Percentiles rank a stretch among this genome's conserved stretches.
phyloP scores from a whole-genome alignment of 2,113 vertebrate species.

The Aleadryas rufinucha region DNA sequence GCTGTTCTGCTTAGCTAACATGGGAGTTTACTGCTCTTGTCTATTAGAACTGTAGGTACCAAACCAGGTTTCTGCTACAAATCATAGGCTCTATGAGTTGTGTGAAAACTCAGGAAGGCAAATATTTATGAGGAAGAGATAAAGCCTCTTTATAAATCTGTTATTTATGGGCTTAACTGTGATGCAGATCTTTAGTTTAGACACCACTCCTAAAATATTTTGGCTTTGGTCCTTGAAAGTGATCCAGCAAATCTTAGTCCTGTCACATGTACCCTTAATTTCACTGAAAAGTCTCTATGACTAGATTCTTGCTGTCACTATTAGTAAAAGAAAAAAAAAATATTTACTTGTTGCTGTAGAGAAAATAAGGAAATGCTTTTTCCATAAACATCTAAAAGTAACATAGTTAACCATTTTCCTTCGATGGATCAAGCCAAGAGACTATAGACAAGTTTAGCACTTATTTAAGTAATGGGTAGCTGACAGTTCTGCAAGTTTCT shows the following conservation, averaged over 20 bases:
- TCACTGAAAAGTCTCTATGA: neutral
- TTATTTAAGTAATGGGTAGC: neutral
- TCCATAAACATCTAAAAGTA: neutral
- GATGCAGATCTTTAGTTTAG: neutral
- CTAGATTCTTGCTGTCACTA: neutral
- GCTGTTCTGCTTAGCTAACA: neutral
- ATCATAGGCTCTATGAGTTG: neutral
- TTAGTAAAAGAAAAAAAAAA: neutral
- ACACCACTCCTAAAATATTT: neutral
- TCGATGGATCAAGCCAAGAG: neutral
- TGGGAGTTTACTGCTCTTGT: neutral
- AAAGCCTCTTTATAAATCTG: neutral
- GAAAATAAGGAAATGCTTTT: neutral
- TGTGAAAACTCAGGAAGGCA: neutral
- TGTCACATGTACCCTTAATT: neutral
- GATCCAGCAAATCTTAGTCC: neutral
- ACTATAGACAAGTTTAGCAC: neutral
- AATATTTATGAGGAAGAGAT: neutral
- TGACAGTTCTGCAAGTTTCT: neutral
- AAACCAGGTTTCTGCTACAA: neutral
- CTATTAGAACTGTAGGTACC: neutral
- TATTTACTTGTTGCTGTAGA: neutral
- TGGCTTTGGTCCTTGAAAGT: neutral
- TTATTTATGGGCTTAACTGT: neutral
- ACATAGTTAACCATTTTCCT: neutral